phyloP scores from a whole-genome alignment of 2,797 vertebrate genomes.

The Capromys pilorides region DNA sequence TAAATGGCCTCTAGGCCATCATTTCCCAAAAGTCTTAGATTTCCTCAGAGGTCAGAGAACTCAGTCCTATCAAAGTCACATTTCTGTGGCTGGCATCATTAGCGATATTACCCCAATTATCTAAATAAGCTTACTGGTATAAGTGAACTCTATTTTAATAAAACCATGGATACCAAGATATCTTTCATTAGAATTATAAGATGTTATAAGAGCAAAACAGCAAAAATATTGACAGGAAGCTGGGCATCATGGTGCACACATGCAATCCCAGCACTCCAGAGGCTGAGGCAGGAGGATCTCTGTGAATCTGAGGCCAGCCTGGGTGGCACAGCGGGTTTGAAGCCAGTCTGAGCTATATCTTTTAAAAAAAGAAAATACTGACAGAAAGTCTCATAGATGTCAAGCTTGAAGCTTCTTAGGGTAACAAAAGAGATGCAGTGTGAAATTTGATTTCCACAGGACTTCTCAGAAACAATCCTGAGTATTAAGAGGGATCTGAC shows the following conservation, averaged over 20 bases:
- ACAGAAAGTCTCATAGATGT: conserved; percentile 3
- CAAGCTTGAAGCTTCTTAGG: not conserved
- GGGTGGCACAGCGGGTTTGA: not conserved
- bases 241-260: not conserved
- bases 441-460: conserved; percentile 25
- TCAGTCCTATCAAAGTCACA: not conserved
- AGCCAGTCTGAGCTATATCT: not conserved
- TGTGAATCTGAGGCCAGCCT: not conserved
- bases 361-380: not conserved
- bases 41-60: not conserved
- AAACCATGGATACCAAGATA: not conserved
- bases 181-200: conserved; percentile 16
- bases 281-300: not conserved
- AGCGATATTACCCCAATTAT: not conserved
- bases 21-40: not conserved
- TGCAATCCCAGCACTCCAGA: not conserved
- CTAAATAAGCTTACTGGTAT: conserved; percentile 19
- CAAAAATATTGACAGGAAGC: not conserved
- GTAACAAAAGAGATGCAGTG: not conserved
- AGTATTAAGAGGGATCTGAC: not conserved
- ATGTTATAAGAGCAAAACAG: not conserved
- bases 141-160: conserved; percentile 34
- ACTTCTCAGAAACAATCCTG: not conserved
- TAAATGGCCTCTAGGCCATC: not conserved
- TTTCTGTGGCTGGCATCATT: not conserved